These are phyloP conservation scores for Sepiola atlantica DNA, from an alignment of 2,888 invertebrate species.

Conservation along the genomic window DNA sequence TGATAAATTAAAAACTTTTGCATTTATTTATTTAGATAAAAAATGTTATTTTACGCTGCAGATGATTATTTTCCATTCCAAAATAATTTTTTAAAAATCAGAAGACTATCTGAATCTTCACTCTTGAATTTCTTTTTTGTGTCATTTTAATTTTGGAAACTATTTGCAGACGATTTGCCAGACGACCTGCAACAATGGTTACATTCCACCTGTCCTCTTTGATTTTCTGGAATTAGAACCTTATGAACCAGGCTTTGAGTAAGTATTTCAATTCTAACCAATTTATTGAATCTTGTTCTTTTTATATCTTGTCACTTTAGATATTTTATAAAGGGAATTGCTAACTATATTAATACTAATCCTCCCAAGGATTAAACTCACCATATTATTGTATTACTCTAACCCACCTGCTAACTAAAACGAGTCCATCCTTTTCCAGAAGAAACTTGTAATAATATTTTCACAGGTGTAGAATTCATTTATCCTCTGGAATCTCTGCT, in stretches of 20 bases:
- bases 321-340: too few species aligned
- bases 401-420: too few species aligned
- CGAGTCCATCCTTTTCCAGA: too few species aligned
- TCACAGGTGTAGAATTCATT: too few species aligned
- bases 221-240: constrained; percentile 63
- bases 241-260: constrained; percentile 61
- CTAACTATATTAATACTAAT: too few species aligned
- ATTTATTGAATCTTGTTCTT: not conserved
- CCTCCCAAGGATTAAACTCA: too few species aligned
- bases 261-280: constrained; percentile 51
- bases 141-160: not conserved
- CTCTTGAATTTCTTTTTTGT: not conserved
- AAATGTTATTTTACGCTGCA: too few species aligned
- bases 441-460: too few species aligned
- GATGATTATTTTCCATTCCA: not conserved
- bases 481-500: too few species aligned
- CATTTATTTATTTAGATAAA: too few species aligned
- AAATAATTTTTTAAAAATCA: not conserved
- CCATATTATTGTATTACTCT: too few species aligned
- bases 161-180: constrained; percentile 33
- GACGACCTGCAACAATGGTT: constrained; percentile 47
- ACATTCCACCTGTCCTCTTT: constrained; percentile 61
- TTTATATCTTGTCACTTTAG: not conserved
- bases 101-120: not conserved
- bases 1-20: too few species aligned